Conservation (phyloP, 23 tunicate genomes). For the Styela clava region DNA sequence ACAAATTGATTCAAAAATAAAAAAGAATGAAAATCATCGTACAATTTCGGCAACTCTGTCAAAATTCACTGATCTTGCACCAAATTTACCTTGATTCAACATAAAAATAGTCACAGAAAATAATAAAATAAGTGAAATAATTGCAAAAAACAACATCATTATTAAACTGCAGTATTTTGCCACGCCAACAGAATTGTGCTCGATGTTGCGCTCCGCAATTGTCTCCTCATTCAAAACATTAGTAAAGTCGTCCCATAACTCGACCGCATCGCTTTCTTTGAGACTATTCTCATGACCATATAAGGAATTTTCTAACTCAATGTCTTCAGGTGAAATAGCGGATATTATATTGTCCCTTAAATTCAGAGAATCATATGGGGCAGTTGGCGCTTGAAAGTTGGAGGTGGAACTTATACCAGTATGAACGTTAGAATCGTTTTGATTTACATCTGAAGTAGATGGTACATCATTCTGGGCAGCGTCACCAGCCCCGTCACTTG, state of each 20-base stretch:
- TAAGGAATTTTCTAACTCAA: not conserved
- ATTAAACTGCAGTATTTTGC: slow-evolving; percentile 18
- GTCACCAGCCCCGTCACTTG: not conserved
- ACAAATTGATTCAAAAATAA: too few species aligned
- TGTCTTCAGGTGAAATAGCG: not conserved
- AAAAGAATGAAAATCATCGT: not conserved
- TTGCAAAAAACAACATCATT: slow-evolving; percentile 3
- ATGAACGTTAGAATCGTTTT: too few species aligned
- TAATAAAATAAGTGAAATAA: slow-evolving; percentile 4
- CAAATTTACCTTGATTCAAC: slow-evolving; percentile 16
- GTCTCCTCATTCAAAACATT: not conserved
- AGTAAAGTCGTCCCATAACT: slow-evolving; percentile 4
- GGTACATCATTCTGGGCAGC: not conserved
- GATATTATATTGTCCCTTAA: too few species aligned
- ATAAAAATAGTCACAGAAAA: slow-evolving; percentile 1
- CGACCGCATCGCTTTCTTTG: not conserved
- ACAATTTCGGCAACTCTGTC: slow-evolving; percentile 23
- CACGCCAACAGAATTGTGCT: not conserved
- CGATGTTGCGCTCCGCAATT: not conserved
- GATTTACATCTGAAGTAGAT: too few species aligned
- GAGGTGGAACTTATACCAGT: too few species aligned
- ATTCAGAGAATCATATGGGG: too few species aligned
- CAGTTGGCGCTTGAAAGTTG: too few species aligned
- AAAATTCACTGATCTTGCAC: not conserved
- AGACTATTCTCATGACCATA: not conserved